phyloP scores from a whole-genome alignment of 2,888 invertebrate genomes.

The Crematogaster levior region DNA sequence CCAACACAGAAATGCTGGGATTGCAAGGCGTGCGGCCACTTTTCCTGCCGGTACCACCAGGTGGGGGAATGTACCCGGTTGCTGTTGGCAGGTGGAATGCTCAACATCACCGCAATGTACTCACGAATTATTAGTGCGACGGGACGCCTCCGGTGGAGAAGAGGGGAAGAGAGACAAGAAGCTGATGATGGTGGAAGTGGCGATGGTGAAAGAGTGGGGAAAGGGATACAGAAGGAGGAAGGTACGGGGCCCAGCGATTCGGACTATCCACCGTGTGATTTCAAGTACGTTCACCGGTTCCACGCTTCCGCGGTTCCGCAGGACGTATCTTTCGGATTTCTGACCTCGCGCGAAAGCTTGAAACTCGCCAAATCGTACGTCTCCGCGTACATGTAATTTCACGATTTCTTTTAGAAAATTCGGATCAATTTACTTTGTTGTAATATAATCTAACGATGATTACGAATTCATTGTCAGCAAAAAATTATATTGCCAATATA shows the following conservation, averaged over 20 bases:
- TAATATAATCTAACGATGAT: not conserved
- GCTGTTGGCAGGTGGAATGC: slow-evolving; percentile 84
- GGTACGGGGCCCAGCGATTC: slow-evolving; percentile 65
- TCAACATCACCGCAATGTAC: slow-evolving; percentile 79
- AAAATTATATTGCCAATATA: not conserved
- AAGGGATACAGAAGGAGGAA: slow-evolving; percentile 66
- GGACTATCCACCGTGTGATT: slow-evolving; percentile 71
- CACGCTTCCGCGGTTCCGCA: slow-evolving; percentile 70
- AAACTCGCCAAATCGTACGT: slow-evolving; percentile 20
- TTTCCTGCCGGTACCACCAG: slow-evolving; percentile 81
- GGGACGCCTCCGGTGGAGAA: slow-evolving; percentile 68
- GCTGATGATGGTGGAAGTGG: slow-evolving; percentile 38
- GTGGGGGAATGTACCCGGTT: slow-evolving; percentile 80
- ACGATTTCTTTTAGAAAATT: not conserved
- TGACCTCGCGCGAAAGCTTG: slow-evolving; percentile 54
- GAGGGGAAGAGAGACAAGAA: slow-evolving; percentile 48
- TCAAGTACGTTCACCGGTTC: slow-evolving; percentile 73
- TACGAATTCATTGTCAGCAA: not conserved
- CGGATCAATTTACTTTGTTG: not conserved
- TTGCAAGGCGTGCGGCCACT: slow-evolving; percentile 84
- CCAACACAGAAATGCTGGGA: slow-evolving; percentile 84
- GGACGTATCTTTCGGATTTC: slow-evolving; percentile 59
- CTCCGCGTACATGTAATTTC: not conserved
- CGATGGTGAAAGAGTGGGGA: slow-evolving; percentile 46
- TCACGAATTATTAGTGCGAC: slow-evolving; percentile 82